Percentiles rank a stretch among this genome's conserved stretches.
phyloP scores from a whole-genome alignment of 2,113 vertebrate genomes.

The Macquaria australasica region DNA sequence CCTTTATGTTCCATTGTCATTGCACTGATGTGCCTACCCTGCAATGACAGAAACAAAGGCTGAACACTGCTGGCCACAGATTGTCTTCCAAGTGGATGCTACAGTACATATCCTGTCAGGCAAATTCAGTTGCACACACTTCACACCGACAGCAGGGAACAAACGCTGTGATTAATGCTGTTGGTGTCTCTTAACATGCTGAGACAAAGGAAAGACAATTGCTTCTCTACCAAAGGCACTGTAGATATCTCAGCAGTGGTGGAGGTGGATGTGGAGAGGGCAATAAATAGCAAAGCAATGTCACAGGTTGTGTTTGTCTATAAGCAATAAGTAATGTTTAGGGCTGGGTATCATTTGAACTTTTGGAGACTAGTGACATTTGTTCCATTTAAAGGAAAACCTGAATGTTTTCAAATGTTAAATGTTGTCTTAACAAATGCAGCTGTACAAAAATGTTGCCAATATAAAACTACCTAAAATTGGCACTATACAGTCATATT shows the following conservation, averaged over 20 bases:
- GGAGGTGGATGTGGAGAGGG: background rate
- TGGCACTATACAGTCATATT: background rate
- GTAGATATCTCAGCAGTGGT: background rate
- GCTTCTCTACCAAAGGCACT: background rate
- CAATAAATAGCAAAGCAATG: background rate
- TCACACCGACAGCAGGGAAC: constrained; percentile 18
- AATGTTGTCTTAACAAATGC: background rate
- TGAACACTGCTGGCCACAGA: constrained; percentile 22
- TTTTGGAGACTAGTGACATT: too few species aligned
- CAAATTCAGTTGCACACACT: constrained; percentile 43
- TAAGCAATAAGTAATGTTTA: background rate
- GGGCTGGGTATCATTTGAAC: background rate
- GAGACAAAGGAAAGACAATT: constrained; percentile 41
- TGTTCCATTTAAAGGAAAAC: background rate
- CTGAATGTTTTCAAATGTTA: background rate
- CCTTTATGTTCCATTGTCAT: constrained; percentile 10
- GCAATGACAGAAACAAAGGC: constrained; percentile 36
- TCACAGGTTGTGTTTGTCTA: background rate
- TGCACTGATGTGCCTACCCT: constrained; percentile 13
- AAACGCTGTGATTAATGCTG: constrained; percentile 51
- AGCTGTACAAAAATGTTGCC: background rate
- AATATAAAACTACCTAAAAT: background rate
- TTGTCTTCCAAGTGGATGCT: constrained; percentile 45
- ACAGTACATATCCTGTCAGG: constrained; percentile 33
- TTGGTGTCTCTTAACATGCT: constrained; percentile 25